Percentiles rank a stretch among this genome's conserved stretches.
Conservation (phyloP, 2,888 invertebrate species). For the Ceriagrion tenellum region DNA sequence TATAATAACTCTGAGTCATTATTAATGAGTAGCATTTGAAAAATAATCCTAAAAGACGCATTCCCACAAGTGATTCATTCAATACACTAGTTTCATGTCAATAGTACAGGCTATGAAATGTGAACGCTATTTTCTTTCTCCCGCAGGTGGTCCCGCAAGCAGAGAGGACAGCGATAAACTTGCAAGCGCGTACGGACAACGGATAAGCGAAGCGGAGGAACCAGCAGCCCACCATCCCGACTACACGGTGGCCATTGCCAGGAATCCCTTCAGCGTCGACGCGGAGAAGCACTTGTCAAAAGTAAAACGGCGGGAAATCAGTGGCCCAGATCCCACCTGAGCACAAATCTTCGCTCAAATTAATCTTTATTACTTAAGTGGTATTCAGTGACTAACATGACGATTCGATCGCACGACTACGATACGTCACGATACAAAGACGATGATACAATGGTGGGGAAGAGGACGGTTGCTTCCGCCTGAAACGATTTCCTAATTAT, state of each 20-base stretch:
- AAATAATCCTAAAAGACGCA: too few species aligned
- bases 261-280: slow-evolving; percentile 45
- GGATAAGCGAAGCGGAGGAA: background rate
- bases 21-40: too few species aligned
- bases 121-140: background rate
- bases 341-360: background rate
- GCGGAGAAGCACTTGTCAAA: slow-evolving; percentile 20
- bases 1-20: too few species aligned
- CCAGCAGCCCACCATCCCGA: slow-evolving; percentile 28
- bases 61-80: background rate
- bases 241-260: slow-evolving; percentile 48
- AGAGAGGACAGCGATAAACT: slow-evolving; percentile 14
- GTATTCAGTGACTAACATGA: background rate
- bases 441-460: too few species aligned
- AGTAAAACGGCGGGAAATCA: slow-evolving; percentile 33
- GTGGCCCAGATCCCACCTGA: background rate
- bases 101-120: background rate
- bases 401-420: background rate
- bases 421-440: too few species aligned
- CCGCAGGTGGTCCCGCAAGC: slow-evolving; percentile 1
- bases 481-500: too few species aligned
- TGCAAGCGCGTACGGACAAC: background rate
- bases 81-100: too few species aligned
- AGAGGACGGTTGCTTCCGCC: too few species aligned
- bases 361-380: background rate